Evolutionary conservation across 1,140 invertebrate genomes (phyloP).

Genomic region (Telenomus remus): DNA sequence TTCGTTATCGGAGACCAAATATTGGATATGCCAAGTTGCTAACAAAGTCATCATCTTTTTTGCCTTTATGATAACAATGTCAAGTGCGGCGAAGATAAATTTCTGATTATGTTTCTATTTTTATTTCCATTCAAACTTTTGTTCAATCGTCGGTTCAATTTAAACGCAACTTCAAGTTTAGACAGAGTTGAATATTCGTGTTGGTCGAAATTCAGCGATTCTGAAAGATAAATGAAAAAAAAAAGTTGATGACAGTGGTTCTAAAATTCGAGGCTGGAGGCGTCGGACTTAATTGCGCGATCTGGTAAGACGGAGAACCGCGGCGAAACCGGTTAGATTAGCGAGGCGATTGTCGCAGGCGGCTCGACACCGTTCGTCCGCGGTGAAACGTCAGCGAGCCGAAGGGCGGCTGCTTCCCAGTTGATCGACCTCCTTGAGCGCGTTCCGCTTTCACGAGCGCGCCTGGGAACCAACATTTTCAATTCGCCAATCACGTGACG

Average conservation of each 20-base stretch:
- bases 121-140: too few relatives aligned
- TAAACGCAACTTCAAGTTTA: too few relatives aligned
- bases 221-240: too few relatives aligned
- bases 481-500: background rate
- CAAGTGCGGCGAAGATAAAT: conserved; percentile 5
- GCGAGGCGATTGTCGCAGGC: conserved; percentile 19
- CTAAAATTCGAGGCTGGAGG: too few relatives aligned
- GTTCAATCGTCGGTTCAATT: too few relatives aligned
- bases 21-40: conserved; percentile 6
- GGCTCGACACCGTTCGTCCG: conserved; percentile 12
- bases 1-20: conserved; percentile 12
- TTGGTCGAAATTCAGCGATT: too few relatives aligned
- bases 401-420: conserved; percentile 10
- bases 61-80: conserved; percentile 4
- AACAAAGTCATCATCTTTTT: too few relatives aligned
- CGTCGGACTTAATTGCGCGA: background rate
- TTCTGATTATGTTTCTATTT: too few relatives aligned
- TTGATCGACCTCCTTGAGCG: conserved; percentile 27
- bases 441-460: conserved; percentile 17
- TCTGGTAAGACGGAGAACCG: conserved; percentile 8
- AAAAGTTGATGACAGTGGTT: too few relatives aligned
- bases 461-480: background rate
- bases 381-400: background rate
- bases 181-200: too few relatives aligned
- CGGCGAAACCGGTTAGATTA: conserved; percentile 39